These are phyloP conservation scores for Micrasema minimum DNA, from an alignment of 1,140 invertebrate species.

Conservation along the genomic window DNA sequence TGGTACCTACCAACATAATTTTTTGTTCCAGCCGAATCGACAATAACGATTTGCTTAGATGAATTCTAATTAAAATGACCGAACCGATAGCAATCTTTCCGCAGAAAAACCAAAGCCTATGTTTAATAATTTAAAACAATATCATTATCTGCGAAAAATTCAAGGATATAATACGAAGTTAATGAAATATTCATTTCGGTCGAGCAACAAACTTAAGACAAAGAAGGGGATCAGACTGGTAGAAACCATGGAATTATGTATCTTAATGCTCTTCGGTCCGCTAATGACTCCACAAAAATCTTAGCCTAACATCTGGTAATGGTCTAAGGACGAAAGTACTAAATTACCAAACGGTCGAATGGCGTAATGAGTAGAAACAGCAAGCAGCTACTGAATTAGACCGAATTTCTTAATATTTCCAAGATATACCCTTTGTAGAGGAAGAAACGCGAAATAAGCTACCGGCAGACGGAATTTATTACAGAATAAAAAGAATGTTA, in stretches of 20 bases:
- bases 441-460: conserved; percentile 21
- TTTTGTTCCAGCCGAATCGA: too few species aligned
- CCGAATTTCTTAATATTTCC: too few species aligned
- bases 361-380: background rate
- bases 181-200: conserved; percentile 34
- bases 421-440: conserved; percentile 29
- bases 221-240: conserved; percentile 30
- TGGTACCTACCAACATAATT: too few species aligned
- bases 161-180: too few species aligned
- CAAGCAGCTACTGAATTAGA: too few species aligned
- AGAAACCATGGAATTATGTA: conserved; percentile 20
- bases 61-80: too few species aligned
- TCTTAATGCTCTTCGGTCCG: conserved; percentile 48
- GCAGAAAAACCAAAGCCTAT: too few species aligned
- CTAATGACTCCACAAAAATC: conserved; percentile 52
- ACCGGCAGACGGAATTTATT: conserved; percentile 38
- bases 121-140: too few species aligned
- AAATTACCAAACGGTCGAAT: conserved; percentile 31
- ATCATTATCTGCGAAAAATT: too few species aligned
- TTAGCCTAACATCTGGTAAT: conserved; percentile 32
- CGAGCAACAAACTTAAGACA: background rate
- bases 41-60: too few species aligned
- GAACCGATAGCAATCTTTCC: too few species aligned
- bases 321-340: conserved; percentile 21
- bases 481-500: conserved; percentile 31